Evolutionary conservation across 2,113 vertebrate genomes (phyloP), one percentile per base, ranked within the genome.

Genomic region (Arothron firmamentum): DNA sequence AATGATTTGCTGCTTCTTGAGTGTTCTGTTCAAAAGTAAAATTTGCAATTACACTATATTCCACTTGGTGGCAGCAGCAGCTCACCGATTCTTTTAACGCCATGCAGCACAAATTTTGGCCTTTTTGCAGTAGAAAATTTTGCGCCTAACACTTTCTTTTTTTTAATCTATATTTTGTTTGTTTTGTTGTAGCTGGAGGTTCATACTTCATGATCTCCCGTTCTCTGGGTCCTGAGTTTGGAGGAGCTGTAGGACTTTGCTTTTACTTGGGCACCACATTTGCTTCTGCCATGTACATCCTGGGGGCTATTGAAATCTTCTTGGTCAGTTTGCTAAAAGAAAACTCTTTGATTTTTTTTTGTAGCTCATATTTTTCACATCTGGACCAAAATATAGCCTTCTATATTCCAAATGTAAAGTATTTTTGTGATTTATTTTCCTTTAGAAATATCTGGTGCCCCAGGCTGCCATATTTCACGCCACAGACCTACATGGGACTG

Each of bases 171-270:
- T 51, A 12, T 51, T 20, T n/a, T 46, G 6, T 46, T 46, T 53
- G 16, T 53, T 6, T 6, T 64, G 19, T 81, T 59, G 0, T 65
- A 99, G 97, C 97, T 83, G 97, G 97, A 53, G 97, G 97, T 51
- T 95, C 97, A 10, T 99, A 99, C 72, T 98, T 98, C 87, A 99
- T 99, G 97, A 99, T 99, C 62, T 99, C 97, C 0, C 94, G 97
- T 16, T 98, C 97, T 0, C 79, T 99, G 75, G 97, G 97, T 13
- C 96, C 97, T 7, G 97, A 99, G 81, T 99, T 99, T 83, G 97
- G 97, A 70, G 97, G 97, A 64, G 97, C 97, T 5, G 97, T 99
- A 52, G 97, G 97, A 0, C 90, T 99, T 16, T 99, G 97, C 73
- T 99, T 98, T 82, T 99, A 99, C 80, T 81, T 99, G 83, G 97